These are phyloP conservation scores for Hirudo medicinalis DNA, from an alignment of 1,140 invertebrate genomes.

Conservation along the genomic window DNA sequence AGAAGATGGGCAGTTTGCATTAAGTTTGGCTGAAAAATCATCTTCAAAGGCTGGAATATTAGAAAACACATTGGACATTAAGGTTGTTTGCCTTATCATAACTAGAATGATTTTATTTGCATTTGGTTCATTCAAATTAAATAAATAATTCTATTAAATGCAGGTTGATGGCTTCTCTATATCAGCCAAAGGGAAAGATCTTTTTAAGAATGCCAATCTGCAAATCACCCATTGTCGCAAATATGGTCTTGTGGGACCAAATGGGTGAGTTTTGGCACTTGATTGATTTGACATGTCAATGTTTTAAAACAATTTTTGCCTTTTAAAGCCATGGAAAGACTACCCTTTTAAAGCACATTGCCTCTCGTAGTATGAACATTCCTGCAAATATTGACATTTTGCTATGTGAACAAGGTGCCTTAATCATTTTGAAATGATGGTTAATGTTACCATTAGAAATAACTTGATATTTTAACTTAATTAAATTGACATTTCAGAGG, in stretches of 20 bases:
- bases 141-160: not conserved
- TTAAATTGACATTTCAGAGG: conserved; percentile 49
- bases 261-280: conserved; percentile 55
- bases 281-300: conserved; percentile 11
- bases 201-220: conserved; percentile 91
- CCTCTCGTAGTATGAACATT: conserved; percentile 71
- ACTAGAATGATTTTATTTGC: not conserved
- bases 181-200: conserved; percentile 86
- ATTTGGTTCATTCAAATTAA: not conserved
- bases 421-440: conserved; percentile 12
- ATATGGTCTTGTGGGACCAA: conserved; percentile 95
- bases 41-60: conserved; percentile 65
- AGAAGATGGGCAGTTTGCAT: conserved; percentile 78
- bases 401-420: conserved; percentile 76
- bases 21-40: conserved; percentile 73
- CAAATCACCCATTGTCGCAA: conserved; percentile 81
- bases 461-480: not conserved
- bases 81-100: conserved; percentile 48
- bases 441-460: not conserved
- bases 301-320: conserved; percentile 15
- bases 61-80: conserved; percentile 92
- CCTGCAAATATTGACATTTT: conserved; percentile 93
- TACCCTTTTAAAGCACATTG: conserved; percentile 86
- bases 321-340: conserved; percentile 80
- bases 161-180: conserved; percentile 89